Conservation (phyloP, 2,888 invertebrate species). For the Keiferia lycopersicella region DNA sequence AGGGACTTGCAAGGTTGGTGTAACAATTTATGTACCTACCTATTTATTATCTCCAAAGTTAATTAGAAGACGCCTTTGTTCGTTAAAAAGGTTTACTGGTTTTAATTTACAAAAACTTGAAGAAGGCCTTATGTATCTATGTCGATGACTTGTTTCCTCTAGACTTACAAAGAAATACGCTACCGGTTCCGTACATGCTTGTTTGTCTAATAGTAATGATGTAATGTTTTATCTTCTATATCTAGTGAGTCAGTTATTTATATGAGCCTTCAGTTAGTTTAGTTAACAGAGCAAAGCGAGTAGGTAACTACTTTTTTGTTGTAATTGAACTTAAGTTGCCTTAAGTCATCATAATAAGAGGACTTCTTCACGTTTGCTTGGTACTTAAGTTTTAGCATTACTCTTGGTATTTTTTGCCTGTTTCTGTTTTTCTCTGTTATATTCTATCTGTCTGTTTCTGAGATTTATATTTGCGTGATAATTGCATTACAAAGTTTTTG, state of each 20-base stretch:
- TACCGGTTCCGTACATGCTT: not conserved
- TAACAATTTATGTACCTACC: slow-evolving; percentile 55
- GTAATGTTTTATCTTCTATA: slow-evolving; percentile 26
- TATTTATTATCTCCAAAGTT: slow-evolving; percentile 52
- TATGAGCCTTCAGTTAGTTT: slow-evolving; percentile 27
- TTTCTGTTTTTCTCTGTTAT: no score
- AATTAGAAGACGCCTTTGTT: slow-evolving; percentile 43
- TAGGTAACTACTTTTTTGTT: slow-evolving; percentile 22
- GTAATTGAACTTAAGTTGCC: slow-evolving; percentile 31
- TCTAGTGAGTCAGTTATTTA: slow-evolving; percentile 25
- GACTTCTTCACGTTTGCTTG: not conserved
- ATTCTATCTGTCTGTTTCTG: not conserved
- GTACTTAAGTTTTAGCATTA: not conserved
- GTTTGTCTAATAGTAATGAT: slow-evolving; percentile 28
- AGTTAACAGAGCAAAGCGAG: slow-evolving; percentile 33
- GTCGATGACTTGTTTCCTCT: not conserved
- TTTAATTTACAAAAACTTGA: slow-evolving; percentile 7
- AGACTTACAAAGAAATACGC: slow-evolving; percentile 2
- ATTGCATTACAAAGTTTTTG: not conserved
- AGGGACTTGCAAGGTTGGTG: slow-evolving; percentile 55
- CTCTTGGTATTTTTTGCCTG: no score
- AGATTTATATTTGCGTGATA: not conserved
- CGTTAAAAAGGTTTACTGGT: slow-evolving; percentile 35
- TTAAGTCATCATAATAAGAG: slow-evolving; percentile 19
- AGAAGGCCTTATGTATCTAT: not conserved